Evolutionary conservation across 2,113 vertebrate genomes (phyloP), one percentile per base, ranked within the genome.

Genomic region (Agapornis roseicollis): DNA sequence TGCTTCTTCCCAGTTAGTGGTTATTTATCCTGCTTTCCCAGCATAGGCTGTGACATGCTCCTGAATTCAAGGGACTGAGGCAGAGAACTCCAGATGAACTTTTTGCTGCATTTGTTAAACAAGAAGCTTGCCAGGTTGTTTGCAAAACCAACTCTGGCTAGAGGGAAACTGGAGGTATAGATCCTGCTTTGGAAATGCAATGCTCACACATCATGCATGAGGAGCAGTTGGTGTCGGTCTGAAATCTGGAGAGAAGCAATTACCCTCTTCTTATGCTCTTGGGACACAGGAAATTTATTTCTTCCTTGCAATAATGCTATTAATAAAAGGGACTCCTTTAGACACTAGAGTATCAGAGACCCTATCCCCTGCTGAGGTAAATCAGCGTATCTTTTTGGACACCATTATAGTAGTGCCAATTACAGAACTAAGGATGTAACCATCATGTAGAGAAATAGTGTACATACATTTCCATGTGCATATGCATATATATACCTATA

Each of bases 391-490:
- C 17, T 72, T 31, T 82, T 88, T 58, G 46, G 39, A 90, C 15
- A 49, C 17, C 37, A 41, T 19, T 44, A 22, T 18, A 65, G 39
- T 14, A 46, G 33, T 33, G 18, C 19, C 28, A 55, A 2, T 88
- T 80, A 80, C 8, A 91, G n/a, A 66, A 46, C 35, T 56, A 83
- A 79, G 53, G 44, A 72, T 39, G 2, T 24, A 53, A 53, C 3
- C 19, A 55, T 17, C 17, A 47, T 1, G 6, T 33, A 58, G 28
- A 88, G 35, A 72, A 87, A 85, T 14, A 28, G 27, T 2, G 49
- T 53, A 37, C 5, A 3, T 17, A n/a, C 15, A 56, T 50, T 60
- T 84, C 60, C 65, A 81, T 0, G 0, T 44, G 52, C 27, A 28
- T 49, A 44, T 35, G 39, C 13, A 23, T 49, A 56, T 22, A 58